Conservation (phyloP, 2,888 invertebrate species). For the Ashinkailepas kermadecensis region DNA sequence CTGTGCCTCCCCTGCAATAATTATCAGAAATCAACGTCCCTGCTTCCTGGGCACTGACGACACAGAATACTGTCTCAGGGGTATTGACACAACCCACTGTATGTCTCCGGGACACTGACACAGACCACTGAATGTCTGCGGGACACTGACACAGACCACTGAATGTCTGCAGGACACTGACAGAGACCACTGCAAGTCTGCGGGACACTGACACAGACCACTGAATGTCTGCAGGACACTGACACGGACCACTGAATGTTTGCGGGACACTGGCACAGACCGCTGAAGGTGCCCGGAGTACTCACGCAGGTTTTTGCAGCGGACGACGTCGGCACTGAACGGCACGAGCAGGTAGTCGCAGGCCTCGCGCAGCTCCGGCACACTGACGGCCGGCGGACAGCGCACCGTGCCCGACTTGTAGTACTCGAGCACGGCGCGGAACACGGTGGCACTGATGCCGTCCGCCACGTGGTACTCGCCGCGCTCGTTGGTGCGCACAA, state of each 20-base stretch:
- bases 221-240: not conserved
- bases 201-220: not conserved
- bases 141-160: no score
- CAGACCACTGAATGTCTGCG: no score
- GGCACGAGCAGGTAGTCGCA: constrained; percentile 97
- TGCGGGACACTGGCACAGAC: not conserved
- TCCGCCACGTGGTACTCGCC: constrained; percentile 97
- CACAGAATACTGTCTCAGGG: no score
- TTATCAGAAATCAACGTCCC: no score
- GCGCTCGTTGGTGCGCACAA: constrained; percentile 87
- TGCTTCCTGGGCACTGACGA: no score
- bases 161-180: not conserved
- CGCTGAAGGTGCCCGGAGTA: constrained; percentile 34
- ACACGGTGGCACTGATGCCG: constrained; percentile 90
- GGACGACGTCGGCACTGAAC: constrained; percentile 89
- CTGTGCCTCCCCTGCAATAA: no score
- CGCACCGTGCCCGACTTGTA: constrained; percentile 84
- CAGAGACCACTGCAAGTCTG: not conserved
- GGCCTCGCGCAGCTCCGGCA: constrained; percentile 93
- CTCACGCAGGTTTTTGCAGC: constrained; percentile 91
- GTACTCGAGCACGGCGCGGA: constrained; percentile 89
- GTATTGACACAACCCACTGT: no score
- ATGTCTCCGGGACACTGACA: no score
- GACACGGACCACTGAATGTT: not conserved
- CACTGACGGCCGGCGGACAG: constrained; percentile 91